Evolutionary conservation across 2,888 invertebrate species (phyloP), one percentile per base, ranked within the genome.

Genomic region (Dryobota labecula): DNA sequence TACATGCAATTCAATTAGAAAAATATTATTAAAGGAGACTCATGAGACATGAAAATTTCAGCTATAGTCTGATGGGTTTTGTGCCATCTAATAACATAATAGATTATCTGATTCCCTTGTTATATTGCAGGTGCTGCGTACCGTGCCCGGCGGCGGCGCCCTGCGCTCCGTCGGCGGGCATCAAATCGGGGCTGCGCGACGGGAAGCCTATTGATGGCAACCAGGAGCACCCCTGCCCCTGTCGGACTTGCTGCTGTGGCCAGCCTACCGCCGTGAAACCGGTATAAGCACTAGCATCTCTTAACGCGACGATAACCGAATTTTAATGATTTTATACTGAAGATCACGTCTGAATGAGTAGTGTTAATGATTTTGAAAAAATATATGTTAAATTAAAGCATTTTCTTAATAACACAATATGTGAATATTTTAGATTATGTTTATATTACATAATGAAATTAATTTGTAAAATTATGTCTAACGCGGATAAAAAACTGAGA

Each of bases 241-340:
- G 95, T 80, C 85, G 93, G 1, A 82, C 89, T 0, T 95, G 95
- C 87, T 95, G 95, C 87, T 95, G 95, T 58, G 93, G 93, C 2
- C 93, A 95, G 70, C 88, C 91, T 0, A 85, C 92, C 0, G 74
- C 85, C 9, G 90, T 92, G 24, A 95, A 92, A 79, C 95, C 95
- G 78, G 95, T 95, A 70, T 70, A 87, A 47, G 18, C 15, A 33
- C 38, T 47, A 47, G 0, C 9, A 11, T 38, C 36, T 24, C 6
- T 2, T 18, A 24, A 24, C 15, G 2, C 2, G 0, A 56, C n/a
- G n/a, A n/a, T n/a, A n/a, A n/a, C n/a, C n/a, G n/a, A n/a, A n/a
- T n/a, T n/a, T n/a, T n/a, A n/a, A n/a, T n/a, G n/a, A n/a, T n/a
- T n/a, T n/a, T n/a, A n/a, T n/a, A n/a, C n/a, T n/a, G n/a, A n/a